Base-by-base conservation (phyloP, 2,888 invertebrate species). In the Dichetophora obliterata region DNA sequence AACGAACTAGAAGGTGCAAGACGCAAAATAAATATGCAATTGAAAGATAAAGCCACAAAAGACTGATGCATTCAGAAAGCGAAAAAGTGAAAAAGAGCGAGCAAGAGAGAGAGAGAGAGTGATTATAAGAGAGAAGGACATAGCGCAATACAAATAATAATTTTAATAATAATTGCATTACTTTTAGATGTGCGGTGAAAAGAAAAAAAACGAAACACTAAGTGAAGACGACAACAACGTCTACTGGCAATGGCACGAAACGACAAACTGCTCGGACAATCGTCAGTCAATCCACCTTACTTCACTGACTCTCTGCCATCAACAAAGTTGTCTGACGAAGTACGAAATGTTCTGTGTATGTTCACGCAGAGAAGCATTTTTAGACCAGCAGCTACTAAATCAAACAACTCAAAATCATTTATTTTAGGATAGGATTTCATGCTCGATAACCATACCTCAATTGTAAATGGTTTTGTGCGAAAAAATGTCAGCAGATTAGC, bases 121-220 rank as follows among this genome's bases (percentile, higher is more conserved):
- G 27, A n/a, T n/a, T 27, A 14, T 24, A 31, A 1, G 31, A 61
- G 61, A 24, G 31, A 5, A 24, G 16, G 11, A 16, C 61, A 27
- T 5, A 14, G 31, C 63, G 34, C 3, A 14, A 22, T 11, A 6
- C 54, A 6, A 54, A 54, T 22, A 54, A 54, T n/a, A 59, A 59
- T 59, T 59, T n/a, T 22, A 66, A 66, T 66, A 43, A 66, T 22
- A 34, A 66, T 66, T 37, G 63, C n/a, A 63, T 34, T 63, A 19
- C 19, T 65, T 19, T n/a, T 1, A 31, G 34, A 19, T 11, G 16
- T 22, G 66, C 43, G 27, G 24, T 27, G 24, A 24, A 68, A 68
- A 11, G n/a, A 19, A 50, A 24, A 48, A 16, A 50, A 68, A 27
- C 31, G 5, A n/a, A n/a, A n/a, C n/a, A 61, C 22, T 27, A 27